Evolutionary conservation across 2,888 invertebrate genomes (phyloP).

Genomic region (Thyatira batis): DNA sequence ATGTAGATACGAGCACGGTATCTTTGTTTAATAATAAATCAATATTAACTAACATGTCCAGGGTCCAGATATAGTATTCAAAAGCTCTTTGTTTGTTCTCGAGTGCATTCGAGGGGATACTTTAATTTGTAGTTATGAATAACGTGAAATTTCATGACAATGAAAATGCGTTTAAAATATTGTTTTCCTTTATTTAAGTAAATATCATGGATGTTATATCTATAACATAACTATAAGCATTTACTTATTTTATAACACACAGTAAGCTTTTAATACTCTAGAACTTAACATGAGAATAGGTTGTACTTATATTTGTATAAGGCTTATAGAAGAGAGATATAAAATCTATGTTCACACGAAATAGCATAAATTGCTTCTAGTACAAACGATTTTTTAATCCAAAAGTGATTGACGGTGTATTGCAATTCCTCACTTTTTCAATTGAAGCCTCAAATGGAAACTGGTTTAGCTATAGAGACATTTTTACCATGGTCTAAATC

Average conservation of each 20-base stretch:
- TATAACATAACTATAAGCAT: no score
- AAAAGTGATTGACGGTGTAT: not conserved
- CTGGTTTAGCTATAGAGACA: not conserved
- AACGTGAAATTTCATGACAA: not conserved
- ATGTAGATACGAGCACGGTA: not conserved
- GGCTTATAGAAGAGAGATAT: no score
- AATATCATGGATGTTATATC: no score
- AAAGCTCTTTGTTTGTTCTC: not conserved
- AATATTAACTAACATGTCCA: not conserved
- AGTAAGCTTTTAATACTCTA: no score
- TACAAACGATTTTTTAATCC: not conserved
- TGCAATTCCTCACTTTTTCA: not conserved
- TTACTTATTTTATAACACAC: no score
- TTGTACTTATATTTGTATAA: no score
- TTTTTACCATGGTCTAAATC: no score
- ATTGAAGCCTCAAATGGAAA: not conserved
- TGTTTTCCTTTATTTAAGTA: no score
- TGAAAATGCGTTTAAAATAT: no score
- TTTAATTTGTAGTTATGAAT: not conserved
- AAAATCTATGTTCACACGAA: not conserved
- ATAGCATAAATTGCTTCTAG: not conserved
- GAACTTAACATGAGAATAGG: no score
- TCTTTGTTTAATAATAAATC: slow-evolving; percentile 1
- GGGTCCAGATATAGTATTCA: not conserved
- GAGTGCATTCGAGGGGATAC: not conserved